A percentile compares a stretch with the other conserved stretches of the same genome.
Evolutionary conservation across 2,797 vertebrate species (phyloP).

Genomic region (Cyclopterus lumpus): DNA sequence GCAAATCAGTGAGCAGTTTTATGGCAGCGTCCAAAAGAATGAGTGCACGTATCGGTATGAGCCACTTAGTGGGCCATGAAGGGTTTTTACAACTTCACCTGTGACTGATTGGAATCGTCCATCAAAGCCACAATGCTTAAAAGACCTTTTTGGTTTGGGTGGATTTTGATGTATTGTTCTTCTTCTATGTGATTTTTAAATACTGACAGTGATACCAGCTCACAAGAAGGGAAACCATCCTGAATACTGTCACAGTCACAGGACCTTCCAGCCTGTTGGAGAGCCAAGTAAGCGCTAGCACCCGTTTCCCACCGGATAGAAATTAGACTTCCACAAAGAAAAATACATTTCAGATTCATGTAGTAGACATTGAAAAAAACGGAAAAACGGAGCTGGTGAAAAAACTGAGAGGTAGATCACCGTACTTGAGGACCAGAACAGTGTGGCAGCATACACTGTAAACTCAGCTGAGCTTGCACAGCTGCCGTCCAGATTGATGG

Average conservation of each 20-base stretch:
- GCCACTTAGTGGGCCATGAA: too few species aligned
- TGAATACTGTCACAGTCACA: too few species aligned
- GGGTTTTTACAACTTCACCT: neutral
- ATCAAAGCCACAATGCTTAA: neutral
- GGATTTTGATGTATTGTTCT: too few species aligned
- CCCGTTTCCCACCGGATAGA: too few species aligned
- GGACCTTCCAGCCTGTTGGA: too few species aligned
- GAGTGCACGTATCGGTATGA: too few species aligned
- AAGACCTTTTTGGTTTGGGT: too few species aligned
- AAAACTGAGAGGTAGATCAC: slow-evolving; percentile 53
- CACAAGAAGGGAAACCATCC: too few species aligned
- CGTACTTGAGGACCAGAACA: slow-evolving; percentile 33
- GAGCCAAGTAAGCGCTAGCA: too few species aligned
- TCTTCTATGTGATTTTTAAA: too few species aligned
- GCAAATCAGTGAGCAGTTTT: neutral
- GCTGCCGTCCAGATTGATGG: slow-evolving; percentile 69
- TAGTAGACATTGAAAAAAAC: neutral
- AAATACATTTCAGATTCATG: neutral
- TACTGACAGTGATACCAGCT: neutral
- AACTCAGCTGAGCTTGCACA: slow-evolving; percentile 66
- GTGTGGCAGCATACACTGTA: slow-evolving; percentile 64
- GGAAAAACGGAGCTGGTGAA: slow-evolving; percentile 1
- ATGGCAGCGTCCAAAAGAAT: neutral
- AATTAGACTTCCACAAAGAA: neutral
- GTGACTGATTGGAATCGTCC: neutral